A percentile compares a stretch with the other conserved stretches of the same genome.
These are phyloP conservation scores for Onthophagus taurus DNA, from an alignment of 1,140 invertebrate species.

Conservation along the genomic window DNA sequence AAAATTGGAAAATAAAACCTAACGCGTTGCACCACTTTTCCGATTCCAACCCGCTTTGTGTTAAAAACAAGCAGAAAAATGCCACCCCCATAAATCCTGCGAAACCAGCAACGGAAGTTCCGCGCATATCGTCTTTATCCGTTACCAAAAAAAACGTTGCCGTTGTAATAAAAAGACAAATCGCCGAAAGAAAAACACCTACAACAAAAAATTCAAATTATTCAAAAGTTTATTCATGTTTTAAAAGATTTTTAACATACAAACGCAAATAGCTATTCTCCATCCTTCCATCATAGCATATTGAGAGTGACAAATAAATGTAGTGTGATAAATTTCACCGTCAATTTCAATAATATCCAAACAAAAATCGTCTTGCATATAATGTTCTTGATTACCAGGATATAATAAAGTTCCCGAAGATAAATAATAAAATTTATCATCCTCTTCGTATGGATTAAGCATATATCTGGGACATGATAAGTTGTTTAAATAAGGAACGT, in stretches of 20 bases:
- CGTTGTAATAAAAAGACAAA: background rate
- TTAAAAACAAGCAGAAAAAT: background rate
- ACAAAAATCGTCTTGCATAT: too few relatives aligned
- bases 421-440: too few relatives aligned
- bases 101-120: conserved; percentile 1
- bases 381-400: too few relatives aligned
- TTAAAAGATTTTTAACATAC: too few relatives aligned
- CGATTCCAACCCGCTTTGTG: conserved; percentile 2
- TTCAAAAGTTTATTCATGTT: too few relatives aligned
- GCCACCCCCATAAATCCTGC: conserved; percentile 2
- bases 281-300: too few relatives aligned
- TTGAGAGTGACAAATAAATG: too few relatives aligned
- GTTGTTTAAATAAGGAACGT: conserved; percentile 7
- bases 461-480: conserved; percentile 2
- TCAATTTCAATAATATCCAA: too few relatives aligned
- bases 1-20: conserved; percentile 3
- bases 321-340: too few relatives aligned
- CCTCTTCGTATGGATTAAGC: too few relatives aligned
- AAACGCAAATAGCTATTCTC: too few relatives aligned
- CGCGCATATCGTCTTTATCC: background rate
- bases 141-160: conserved; percentile 1
- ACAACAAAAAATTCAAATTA: background rate
- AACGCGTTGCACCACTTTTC: background rate
- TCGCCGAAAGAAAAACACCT: background rate
- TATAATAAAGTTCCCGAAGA: too few relatives aligned